A percentile compares a stretch with the other conserved stretches of the same genome.
These are phyloP conservation scores for Alexandromys fortis DNA, from an alignment of 2,113 vertebrate genomes.

Conservation along the genomic window DNA sequence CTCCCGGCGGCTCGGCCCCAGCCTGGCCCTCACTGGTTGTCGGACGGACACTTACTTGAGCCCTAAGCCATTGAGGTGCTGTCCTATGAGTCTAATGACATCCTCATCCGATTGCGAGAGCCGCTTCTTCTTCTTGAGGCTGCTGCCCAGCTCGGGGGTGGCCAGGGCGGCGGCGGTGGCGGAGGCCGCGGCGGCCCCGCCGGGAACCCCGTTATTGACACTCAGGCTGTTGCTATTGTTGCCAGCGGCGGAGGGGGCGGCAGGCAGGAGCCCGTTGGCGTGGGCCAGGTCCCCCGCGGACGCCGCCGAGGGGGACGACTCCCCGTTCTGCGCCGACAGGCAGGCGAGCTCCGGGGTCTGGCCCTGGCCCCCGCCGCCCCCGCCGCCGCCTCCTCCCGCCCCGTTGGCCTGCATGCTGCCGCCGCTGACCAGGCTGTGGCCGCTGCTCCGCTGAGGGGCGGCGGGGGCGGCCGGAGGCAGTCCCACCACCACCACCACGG, in stretches of 20 bases:
- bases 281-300: conserved; percentile 86
- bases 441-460: conserved; percentile 84
- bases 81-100: conserved; percentile 96
- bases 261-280: conserved; percentile 91
- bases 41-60: conserved; percentile 92
- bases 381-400: conserved; percentile 86
- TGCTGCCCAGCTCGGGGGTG: conserved; percentile 86
- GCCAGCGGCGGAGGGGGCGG: conserved; percentile 86
- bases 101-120: conserved; percentile 96
- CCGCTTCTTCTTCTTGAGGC: conserved; percentile 94
- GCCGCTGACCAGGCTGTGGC: conserved; percentile 80
- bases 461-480: conserved; percentile 68
- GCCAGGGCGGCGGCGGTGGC: conserved; percentile 82
- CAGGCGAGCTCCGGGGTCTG: conserved; percentile 88
- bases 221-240: conserved; percentile 86
- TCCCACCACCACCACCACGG: conserved; percentile 50
- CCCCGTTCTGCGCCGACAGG: conserved; percentile 92
- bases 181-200: conserved; percentile 80
- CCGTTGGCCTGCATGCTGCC: conserved; percentile 95
- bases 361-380: conserved; percentile 80
- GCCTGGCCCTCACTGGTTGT: neutral
- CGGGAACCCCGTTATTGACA: conserved; percentile 89
- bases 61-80: conserved; percentile 95
- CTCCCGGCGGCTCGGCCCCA: neutral
- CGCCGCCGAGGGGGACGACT: conserved; percentile 86